Conservation (phyloP, 2,888 invertebrate genomes). For the Rhimphoctona megacephalus region DNA sequence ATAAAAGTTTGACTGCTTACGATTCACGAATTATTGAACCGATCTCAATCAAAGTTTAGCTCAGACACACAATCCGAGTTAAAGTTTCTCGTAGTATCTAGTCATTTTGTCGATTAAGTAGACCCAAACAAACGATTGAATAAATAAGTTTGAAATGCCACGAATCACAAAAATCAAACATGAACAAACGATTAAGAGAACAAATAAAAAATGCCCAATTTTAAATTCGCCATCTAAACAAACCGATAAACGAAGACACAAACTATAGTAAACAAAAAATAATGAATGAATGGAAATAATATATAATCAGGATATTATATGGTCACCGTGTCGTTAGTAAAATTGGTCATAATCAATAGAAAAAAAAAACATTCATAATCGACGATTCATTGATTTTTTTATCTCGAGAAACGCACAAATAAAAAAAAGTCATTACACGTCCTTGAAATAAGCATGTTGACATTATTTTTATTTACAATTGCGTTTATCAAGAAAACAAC, state of each 20-base stretch:
- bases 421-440: background rate
- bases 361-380: background rate
- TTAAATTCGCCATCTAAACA: too few species aligned
- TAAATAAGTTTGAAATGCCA: too few species aligned
- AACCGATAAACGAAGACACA: background rate
- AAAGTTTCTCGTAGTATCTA: too few species aligned
- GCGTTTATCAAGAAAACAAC: background rate
- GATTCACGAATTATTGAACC: background rate
- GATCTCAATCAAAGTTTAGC: too few species aligned
- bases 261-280: background rate
- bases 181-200: too few species aligned
- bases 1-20: background rate
- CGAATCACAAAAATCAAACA: too few species aligned
- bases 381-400: background rate
- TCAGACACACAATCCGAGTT: too few species aligned
- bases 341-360: background rate
- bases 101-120: too few species aligned
- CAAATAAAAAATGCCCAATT: too few species aligned
- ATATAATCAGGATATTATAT: background rate
- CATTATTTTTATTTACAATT: background rate
- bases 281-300: background rate
- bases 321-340: too few species aligned
- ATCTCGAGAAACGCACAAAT: background rate
- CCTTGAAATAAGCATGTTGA: background rate
- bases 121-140: too few species aligned